Percentiles rank a stretch among this genome's conserved stretches.
Evolutionary conservation across 2,888 invertebrate species (phyloP).

Genomic region (Drosophila multiciliata): DNA sequence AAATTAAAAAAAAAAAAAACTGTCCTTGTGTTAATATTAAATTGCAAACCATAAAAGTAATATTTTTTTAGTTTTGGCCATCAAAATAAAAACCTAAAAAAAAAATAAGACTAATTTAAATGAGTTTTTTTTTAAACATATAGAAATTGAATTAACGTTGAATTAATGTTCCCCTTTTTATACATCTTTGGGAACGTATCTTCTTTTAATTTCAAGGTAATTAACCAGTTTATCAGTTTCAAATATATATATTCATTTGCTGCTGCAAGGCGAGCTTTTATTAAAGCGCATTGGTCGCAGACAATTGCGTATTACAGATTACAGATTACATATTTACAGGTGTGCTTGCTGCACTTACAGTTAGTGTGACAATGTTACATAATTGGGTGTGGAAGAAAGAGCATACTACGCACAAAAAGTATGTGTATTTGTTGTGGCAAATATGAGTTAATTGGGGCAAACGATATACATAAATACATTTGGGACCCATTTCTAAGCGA

Average conservation of each 20-base stretch:
- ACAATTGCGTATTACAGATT: slow-evolving; percentile 18
- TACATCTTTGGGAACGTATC: not conserved
- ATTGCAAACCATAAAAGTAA: not conserved
- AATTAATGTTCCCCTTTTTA: not conserved
- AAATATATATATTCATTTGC: slow-evolving; percentile 12
- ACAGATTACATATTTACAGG: slow-evolving; percentile 71
- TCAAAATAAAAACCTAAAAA: not conserved
- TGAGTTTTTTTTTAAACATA: not conserved
- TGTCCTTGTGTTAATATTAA: not conserved
- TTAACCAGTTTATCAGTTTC: not conserved
- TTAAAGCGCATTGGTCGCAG: slow-evolving; percentile 44
- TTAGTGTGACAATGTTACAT: slow-evolving; percentile 18
- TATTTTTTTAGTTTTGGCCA: not conserved
- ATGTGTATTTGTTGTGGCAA: not conserved
- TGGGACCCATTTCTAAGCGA: slow-evolving; percentile 3
- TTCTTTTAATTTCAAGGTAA: not conserved
- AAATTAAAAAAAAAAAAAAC: slow-evolving; percentile 80
- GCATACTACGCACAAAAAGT: slow-evolving; percentile 6
- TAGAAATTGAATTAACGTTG: not conserved
- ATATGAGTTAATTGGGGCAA: slow-evolving; percentile 25
- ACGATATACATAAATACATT: slow-evolving; percentile 28
- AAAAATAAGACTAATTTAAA: not conserved
- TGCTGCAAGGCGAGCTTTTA: slow-evolving; percentile 30
- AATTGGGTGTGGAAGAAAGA: slow-evolving; percentile 1
- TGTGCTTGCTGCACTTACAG: slow-evolving; percentile 11